Conservation (phyloP, 2,113 vertebrate species). For the Pampusana beccarii region DNA sequence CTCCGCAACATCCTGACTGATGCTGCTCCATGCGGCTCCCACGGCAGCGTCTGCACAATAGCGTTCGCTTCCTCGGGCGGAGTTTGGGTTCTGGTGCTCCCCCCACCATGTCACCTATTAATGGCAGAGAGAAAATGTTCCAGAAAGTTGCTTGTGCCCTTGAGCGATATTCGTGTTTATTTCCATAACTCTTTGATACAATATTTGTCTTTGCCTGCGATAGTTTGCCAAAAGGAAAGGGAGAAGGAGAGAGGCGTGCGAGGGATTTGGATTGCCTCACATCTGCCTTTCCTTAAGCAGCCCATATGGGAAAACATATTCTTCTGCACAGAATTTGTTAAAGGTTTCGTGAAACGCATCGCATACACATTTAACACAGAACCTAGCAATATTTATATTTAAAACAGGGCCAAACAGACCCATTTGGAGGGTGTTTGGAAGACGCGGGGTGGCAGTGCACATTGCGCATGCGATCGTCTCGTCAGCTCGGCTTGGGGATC, state of each 20-base stretch:
- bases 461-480: neutral
- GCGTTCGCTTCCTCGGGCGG: constrained; percentile 52
- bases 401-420: constrained; percentile 63
- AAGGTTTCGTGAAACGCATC: constrained; percentile 25
- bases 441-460: constrained; percentile 24
- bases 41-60: constrained; percentile 34
- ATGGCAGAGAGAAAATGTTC: constrained; percentile 46
- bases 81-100: neutral
- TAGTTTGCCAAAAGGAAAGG: constrained; percentile 65
- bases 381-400: constrained; percentile 45
- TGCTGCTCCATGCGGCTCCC: constrained; percentile 54
- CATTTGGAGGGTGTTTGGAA: constrained; percentile 53
- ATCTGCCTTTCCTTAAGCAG: constrained; percentile 71
- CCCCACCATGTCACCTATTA: constrained; percentile 31
- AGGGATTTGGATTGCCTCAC: constrained; percentile 68
- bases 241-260: constrained; percentile 54
- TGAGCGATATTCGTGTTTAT: constrained; percentile 69
- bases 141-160: constrained; percentile 63
- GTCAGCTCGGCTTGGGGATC: constrained; percentile 23
- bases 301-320: constrained; percentile 78
- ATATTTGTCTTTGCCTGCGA: constrained; percentile 71
- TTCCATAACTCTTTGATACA: constrained; percentile 63
- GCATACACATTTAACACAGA: constrained; percentile 23
- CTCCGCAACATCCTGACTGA: constrained; percentile 23
- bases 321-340: constrained; percentile 70